Evolutionary conservation across 92 coral and sea anemone species (phyloP).

Genomic region (Palythoa heliodiscus): DNA sequence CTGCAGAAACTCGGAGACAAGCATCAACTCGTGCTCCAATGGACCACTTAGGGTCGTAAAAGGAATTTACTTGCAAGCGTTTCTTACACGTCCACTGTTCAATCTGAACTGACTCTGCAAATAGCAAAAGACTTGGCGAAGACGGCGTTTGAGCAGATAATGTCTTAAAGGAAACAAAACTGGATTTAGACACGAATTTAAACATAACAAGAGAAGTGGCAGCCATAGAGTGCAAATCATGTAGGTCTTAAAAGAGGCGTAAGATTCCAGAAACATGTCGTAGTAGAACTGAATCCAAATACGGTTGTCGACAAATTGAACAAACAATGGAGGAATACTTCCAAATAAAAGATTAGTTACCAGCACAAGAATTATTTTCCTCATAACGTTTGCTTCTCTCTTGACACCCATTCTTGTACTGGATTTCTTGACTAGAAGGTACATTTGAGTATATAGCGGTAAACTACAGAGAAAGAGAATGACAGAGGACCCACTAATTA

Average conservation of each 20-base stretch:
- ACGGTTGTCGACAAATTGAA: neutral
- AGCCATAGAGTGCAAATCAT: neutral
- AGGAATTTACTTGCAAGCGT: neutral
- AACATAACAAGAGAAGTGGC: neutral
- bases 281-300: neutral
- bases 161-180: neutral
- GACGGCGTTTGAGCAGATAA: neutral
- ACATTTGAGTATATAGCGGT: neutral
- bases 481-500: neutral
- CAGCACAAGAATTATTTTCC: no score
- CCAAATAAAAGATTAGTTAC: neutral
- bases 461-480: neutral
- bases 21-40: no score
- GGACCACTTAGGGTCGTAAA: no score
- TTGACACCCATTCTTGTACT: neutral
- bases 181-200: neutral
- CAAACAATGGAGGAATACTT: neutral
- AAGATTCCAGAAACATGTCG: no score
- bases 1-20: no score
- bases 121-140: neutral
- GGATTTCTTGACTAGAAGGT: neutral
- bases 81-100: no score
- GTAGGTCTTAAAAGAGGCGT: no score
- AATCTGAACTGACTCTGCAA: neutral
- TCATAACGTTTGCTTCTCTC: neutral